Evolutionary conservation across 2,888 invertebrate genomes (phyloP), one percentile per base, ranked within the genome.

Genomic region (Amblyjoppa proteus): DNA sequence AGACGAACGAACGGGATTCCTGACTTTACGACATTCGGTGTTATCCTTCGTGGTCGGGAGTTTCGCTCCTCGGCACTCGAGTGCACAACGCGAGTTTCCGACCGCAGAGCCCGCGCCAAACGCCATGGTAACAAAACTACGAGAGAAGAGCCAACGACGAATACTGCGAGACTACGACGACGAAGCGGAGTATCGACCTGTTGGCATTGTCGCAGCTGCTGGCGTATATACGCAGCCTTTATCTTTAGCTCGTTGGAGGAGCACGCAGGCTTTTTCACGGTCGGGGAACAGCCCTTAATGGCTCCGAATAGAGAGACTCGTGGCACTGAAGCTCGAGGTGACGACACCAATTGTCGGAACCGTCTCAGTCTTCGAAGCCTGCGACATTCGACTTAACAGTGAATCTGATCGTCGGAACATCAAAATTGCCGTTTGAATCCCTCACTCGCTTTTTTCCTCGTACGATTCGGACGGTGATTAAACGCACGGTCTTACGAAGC

Each of bases 161-260:
- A 49, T 53, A 61, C 69, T 45, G 68, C 11, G 38, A 75, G 56
- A 64, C 49, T 38, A 58, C 68, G 66, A 74, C 38, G 58, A 81
- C 56, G 34, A 64, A 69, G 13, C 82, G 90, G 90, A 91, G 91
- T 92, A 92, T 92, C 92, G 92, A 92, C 92, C 91, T 91, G 91
- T 91, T 91, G 90, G 90, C 90, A 89, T 90, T 90, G 88, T 73
- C 88, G 90, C 83, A 77, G 82, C 82, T 77, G 82, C 82, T 87
- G 84, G 84, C 89, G 90, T 90, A 89, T 90, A 86, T 84, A 73
- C 88, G 87, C 83, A 84, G 85, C 89, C 45, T 91, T 91, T 92
- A 91, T 92, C 92, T 92, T 92, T 91, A 91, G 91, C 83, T 87
- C 84, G 76, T 53, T 51, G 25, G n/a, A 51, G 66, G 56, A 56